These are phyloP conservation scores for Theodoxus fluviatilis DNA, from an alignment of 2,888 invertebrate species.

Conservation along the genomic window DNA sequence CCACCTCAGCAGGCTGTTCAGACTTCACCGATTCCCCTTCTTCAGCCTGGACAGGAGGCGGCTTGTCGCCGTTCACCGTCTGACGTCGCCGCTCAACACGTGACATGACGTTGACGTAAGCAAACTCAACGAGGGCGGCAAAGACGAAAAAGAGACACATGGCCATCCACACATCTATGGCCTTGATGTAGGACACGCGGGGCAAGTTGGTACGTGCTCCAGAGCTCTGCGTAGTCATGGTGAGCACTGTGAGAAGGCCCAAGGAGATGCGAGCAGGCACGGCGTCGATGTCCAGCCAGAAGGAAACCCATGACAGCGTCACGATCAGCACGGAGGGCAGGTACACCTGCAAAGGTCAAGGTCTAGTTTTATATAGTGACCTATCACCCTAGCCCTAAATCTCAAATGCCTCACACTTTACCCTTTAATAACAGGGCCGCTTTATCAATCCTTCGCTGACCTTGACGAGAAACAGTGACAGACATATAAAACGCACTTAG, in stretches of 20 bases:
- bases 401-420: too few species aligned
- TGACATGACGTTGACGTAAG: conserved; percentile 30
- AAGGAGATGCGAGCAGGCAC: conserved; percentile 36
- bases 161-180: conserved; percentile 30
- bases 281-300: conserved; percentile 57
- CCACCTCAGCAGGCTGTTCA: too few species aligned
- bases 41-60: too few species aligned
- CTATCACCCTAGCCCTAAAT: too few species aligned
- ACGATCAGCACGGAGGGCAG: conserved; percentile 68
- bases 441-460: too few species aligned
- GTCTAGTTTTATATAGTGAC: too few species aligned
- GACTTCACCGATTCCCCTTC: too few species aligned
- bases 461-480: too few species aligned
- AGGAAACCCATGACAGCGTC: conserved; percentile 74
- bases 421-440: too few species aligned
- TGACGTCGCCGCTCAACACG: conserved; percentile 23
- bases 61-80: too few species aligned
- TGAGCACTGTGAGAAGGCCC: conserved; percentile 36
- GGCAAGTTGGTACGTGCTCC: conserved; percentile 34
- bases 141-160: conserved; percentile 30
- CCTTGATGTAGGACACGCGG: conserved; percentile 36
- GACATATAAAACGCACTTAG: too few species aligned
- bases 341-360: too few species aligned
- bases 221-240: conserved; percentile 38
- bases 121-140: conserved; percentile 30